phyloP scores from a whole-genome alignment of 2,797 vertebrate genomes.

The Microhierax caerulescens region DNA sequence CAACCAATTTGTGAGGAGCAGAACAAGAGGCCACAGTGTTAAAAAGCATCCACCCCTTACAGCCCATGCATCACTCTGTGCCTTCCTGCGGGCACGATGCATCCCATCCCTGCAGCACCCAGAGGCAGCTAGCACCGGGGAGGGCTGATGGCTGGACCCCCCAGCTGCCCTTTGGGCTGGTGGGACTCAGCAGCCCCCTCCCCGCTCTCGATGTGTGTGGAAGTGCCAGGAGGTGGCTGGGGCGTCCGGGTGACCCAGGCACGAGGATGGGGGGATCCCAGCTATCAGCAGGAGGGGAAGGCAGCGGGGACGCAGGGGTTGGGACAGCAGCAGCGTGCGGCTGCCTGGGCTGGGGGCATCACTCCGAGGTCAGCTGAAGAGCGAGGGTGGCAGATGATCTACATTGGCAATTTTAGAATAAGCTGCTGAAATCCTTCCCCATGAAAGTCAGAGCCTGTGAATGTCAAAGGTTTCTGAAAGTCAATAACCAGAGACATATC shows the following conservation, averaged over 20 bases:
- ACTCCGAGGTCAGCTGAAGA: neutral
- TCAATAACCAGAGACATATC: neutral
- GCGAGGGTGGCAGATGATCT: neutral
- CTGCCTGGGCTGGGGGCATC: neutral
- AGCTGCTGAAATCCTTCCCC: neutral
- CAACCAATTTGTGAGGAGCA: neutral
- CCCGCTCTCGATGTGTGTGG: neutral
- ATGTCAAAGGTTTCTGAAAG: neutral
- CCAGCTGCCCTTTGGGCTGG: neutral
- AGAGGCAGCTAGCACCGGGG: neutral
- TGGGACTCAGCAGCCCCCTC: neutral
- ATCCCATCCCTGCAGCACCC: neutral
- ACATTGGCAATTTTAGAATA: neutral
- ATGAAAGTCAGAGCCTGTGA: neutral
- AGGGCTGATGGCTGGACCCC: neutral
- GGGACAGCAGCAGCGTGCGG: neutral
- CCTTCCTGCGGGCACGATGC: too few species aligned
- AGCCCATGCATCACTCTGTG: rapidly evolving
- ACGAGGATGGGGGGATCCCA: rapidly evolving
- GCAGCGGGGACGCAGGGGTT: neutral
- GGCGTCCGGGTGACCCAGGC: neutral
- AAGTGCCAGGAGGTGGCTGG: neutral
- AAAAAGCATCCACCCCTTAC: neutral
- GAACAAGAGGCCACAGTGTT: rapidly evolving
- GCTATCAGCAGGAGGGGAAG: neutral